Conservation (phyloP, 2,113 vertebrate genomes). For the Fulica atra region DNA sequence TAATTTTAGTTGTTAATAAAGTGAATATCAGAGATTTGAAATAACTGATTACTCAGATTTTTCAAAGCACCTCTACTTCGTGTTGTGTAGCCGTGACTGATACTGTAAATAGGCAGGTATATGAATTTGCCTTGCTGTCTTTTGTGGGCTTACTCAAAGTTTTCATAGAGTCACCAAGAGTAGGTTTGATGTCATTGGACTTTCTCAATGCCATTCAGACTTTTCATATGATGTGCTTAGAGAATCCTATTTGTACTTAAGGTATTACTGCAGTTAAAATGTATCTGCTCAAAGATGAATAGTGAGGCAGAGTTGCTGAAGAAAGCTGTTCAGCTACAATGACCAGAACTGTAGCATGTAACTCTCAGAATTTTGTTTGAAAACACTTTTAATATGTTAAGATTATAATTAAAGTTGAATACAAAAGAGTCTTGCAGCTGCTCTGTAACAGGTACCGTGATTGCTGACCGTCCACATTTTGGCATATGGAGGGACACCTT, state of each 20-base stretch:
- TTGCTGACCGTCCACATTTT: background rate
- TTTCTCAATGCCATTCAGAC: background rate
- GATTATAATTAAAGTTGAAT: background rate
- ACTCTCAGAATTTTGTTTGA: background rate
- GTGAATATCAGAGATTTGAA: background rate
- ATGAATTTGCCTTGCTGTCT: background rate
- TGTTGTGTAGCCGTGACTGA: background rate
- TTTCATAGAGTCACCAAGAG: background rate
- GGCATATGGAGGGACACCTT: background rate
- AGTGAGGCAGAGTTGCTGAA: background rate
- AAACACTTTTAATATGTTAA: background rate
- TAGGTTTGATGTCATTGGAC: background rate
- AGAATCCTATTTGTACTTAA: background rate
- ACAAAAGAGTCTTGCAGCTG: background rate
- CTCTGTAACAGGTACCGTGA: background rate
- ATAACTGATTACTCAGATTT: background rate
- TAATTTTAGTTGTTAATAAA: background rate
- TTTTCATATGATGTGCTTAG: background rate
- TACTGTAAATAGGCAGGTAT: background rate
- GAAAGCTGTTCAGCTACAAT: background rate
- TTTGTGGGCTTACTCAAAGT: background rate
- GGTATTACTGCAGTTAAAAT: background rate
- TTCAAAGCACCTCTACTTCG: background rate
- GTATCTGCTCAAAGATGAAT: background rate
- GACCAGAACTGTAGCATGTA: background rate